Percentiles rank a stretch among this genome's conserved stretches.
phyloP scores from a whole-genome alignment of 2,113 vertebrate species.

The Naja naja region DNA sequence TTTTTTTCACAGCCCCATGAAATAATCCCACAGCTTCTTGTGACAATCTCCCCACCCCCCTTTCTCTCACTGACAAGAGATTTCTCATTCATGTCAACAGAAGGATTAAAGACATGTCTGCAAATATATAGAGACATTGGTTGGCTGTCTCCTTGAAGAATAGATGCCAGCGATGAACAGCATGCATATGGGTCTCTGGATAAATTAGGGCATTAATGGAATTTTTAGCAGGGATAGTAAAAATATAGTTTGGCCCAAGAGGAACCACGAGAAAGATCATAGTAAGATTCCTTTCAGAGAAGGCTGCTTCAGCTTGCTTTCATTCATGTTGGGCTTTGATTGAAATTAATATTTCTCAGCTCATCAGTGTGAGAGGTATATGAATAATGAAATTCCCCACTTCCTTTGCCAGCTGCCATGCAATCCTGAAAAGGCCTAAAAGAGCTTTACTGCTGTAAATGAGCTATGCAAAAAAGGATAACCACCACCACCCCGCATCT shows the following conservation, averaged over 20 bases:
- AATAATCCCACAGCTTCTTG: not conserved
- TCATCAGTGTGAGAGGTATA: not conserved
- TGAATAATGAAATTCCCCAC: not conserved
- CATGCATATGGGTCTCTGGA: not conserved
- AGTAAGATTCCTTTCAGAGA: not conserved
- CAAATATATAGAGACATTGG: not conserved
- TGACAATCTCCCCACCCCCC: not conserved
- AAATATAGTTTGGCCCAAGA: not conserved
- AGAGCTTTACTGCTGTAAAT: conserved; percentile 3
- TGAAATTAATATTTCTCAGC: not conserved
- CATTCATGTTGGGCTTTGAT: not conserved
- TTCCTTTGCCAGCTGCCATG: not conserved
- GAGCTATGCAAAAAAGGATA: not conserved
- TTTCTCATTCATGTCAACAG: not conserved
- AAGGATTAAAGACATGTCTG: not conserved
- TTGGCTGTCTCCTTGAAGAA: not conserved
- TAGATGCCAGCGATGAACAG: not conserved
- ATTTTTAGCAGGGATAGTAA: not conserved
- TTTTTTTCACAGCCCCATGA: not conserved
- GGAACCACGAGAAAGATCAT: not conserved
- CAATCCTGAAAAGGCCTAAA: not conserved
- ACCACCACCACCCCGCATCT: not conserved
- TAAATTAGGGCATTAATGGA: not conserved
- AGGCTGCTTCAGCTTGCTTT: not conserved
- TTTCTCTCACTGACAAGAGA: not conserved